Percentiles rank a stretch among this genome's conserved stretches.
Evolutionary conservation across 2,113 vertebrate species (phyloP).

Genomic region (Perognathus longimembris): DNA sequence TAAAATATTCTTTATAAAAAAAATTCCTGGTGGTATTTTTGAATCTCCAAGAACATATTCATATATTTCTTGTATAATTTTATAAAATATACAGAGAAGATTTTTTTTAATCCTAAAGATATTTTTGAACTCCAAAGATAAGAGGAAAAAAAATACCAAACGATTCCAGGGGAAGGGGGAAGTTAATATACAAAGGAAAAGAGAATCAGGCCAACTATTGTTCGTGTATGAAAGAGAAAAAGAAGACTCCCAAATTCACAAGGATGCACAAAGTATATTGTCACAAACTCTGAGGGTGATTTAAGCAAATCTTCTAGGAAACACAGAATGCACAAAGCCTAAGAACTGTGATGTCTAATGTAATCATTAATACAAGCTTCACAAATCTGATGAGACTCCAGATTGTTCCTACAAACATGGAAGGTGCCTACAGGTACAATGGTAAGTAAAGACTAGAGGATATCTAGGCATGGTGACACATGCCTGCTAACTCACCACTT

Average conservation of each 20-base stretch:
- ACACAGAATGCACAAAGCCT: background rate
- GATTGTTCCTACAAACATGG: conserved; percentile 9
- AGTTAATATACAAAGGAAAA: conserved; percentile 68
- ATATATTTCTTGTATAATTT: conserved; percentile 78
- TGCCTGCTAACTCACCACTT: background rate
- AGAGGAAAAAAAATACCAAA: conserved; percentile 68
- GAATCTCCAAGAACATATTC: conserved; percentile 75
- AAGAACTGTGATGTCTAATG: conserved; percentile 28
- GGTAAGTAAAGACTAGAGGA: background rate
- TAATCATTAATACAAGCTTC: conserved; percentile 1
- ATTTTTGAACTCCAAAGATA: conserved; percentile 74
- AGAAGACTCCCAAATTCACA: conserved; percentile 1
- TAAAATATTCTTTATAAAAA: conserved; percentile 71
- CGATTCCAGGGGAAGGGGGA: conserved; percentile 22
- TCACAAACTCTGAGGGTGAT: conserved; percentile 1
- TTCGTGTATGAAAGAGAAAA: conserved; percentile 26
- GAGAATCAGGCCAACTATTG: conserved; percentile 54
- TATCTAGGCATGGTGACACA: background rate
- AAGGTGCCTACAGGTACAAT: background rate
- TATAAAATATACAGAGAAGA: conserved; percentile 70
- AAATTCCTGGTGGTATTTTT: conserved; percentile 69
- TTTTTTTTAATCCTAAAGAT: conserved; percentile 66
- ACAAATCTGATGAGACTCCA: conserved; percentile 28
- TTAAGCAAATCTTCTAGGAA: conserved; percentile 43
- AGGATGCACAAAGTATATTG: background rate